phyloP scores from a whole-genome alignment of 2,113 vertebrate genomes.

The Phylloscopus trochiloides region DNA sequence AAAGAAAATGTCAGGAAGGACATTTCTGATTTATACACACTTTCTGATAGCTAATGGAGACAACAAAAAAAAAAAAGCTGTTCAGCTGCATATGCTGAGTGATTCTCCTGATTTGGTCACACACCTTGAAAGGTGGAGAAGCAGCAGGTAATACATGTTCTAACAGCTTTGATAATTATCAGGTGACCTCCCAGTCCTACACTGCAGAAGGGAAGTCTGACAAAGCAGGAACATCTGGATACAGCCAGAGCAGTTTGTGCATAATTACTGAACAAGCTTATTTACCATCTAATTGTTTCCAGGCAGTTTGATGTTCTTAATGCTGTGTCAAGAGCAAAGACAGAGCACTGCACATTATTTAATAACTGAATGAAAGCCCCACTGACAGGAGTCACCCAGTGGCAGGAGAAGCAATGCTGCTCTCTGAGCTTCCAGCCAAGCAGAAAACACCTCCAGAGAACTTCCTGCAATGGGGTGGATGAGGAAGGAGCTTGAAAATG shows the following conservation, averaged over 20 bases:
- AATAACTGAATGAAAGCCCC: not conserved
- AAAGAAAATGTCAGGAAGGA: not conserved
- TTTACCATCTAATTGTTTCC: slow-evolving; percentile 1
- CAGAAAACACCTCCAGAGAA: not conserved
- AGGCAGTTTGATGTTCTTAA: not conserved
- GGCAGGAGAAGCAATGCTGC: accelerated
- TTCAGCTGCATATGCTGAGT: not conserved
- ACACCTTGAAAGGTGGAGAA: not conserved
- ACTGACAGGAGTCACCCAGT: accelerated
- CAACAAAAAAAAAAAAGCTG: not conserved
- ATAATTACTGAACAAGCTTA: not conserved
- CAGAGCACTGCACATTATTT: not conserved
- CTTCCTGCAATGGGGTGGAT: not conserved
- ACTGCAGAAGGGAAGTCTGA: not conserved
- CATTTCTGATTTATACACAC: not conserved
- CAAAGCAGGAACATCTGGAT: slow-evolving; percentile 4
- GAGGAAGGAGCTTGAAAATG: not conserved
- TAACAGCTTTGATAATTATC: not conserved
- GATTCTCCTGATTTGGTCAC: not conserved
- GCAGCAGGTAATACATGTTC: not conserved
- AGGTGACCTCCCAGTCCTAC: not conserved
- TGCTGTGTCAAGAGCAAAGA: not conserved
- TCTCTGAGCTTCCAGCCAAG: not conserved
- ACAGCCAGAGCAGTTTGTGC: not conserved
- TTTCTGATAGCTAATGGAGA: not conserved